Base-by-base conservation (phyloP, 1,140 invertebrate genomes). In the Ruditapes philippinarum region DNA sequence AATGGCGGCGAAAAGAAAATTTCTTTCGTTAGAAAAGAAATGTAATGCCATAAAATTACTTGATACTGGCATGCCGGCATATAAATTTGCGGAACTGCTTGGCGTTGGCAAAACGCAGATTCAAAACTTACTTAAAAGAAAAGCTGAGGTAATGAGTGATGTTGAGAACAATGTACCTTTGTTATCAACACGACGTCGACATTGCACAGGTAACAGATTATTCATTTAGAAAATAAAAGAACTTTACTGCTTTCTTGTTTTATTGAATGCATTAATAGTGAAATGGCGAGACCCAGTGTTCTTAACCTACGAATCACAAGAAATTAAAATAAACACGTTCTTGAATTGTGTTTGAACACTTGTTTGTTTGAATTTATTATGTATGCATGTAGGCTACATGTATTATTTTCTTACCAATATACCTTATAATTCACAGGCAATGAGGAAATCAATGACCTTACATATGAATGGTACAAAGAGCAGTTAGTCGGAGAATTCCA, bases 291-390 rank as follows among this genome's bases (percentile, higher is more conserved):
- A 62, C 57, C 9, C 57, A 62, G 17, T 62, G 57, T 62, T 62
- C 57, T 62, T 12, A 62, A n/a, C 57, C n/a, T 62, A 62, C 25
- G 57, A 62, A 62, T 62, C 57, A 28, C 57, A 12, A 62, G 57
- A 62, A 62, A 62, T 62, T 12, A 62, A 62, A 62, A 62, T 62
- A 62, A 62, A 62, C 57, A 62, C 57, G 17, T 62, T 62, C 57
- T 62, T 62, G 57, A 62, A 62, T 62, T 62, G 57, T 62, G 57
- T 62, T 28, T 62, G 57, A 62, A 62, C 57, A 62, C 57, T 62
- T 62, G 57, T 62, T 62, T 62, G 57, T 62, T n/a, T 62, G 57
- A 62, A 62, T 62, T 62, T 62, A 62, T 62, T 62, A n/a, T 62
- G 57, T 62, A 62, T 62, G 57, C 57, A 62, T 62, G 17, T 62